Evolutionary conservation across 2,797 vertebrate genomes (phyloP).

Genomic region (Tarsius wallacei): DNA sequence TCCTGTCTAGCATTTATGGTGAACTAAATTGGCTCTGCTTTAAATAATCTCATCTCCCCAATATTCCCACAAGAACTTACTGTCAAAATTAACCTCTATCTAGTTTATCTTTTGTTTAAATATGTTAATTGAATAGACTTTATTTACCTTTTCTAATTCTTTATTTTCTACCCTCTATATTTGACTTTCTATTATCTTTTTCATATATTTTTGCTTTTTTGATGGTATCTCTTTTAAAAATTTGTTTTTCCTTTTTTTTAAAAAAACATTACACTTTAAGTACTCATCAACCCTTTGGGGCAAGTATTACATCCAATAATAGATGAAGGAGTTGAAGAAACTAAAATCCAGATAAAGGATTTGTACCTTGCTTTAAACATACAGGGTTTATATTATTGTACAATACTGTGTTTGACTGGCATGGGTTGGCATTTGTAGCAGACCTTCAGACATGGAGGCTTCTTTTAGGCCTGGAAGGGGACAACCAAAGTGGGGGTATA

Average conservation of each 20-base stretch:
- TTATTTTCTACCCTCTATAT: not conserved
- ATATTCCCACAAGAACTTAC: not conserved
- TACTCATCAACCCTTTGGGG: not conserved
- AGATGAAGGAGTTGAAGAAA: not conserved
- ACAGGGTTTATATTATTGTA: not conserved
- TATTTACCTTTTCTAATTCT: not conserved
- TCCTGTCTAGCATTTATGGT: not conserved
- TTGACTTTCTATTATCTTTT: not conserved
- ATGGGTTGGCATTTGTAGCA: not conserved
- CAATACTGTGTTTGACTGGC: not conserved
- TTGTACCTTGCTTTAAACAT: not conserved
- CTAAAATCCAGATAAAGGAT: not conserved
- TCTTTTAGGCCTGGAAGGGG: not conserved
- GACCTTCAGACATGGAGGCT: not conserved
- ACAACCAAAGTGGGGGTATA: not conserved
- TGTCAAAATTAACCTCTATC: slow-evolving; percentile 1
- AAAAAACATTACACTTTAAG: not conserved
- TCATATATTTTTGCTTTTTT: not conserved
- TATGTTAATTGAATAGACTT: not conserved
- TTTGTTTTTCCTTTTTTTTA: not conserved
- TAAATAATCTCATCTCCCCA: not conserved
- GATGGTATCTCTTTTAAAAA: not conserved
- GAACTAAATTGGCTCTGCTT: not conserved
- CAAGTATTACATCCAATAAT: not conserved
- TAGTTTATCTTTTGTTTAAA: slow-evolving; percentile 17